A percentile compares a stretch with the other conserved stretches of the same genome.
These are phyloP conservation scores for Margaritifera margaritifera DNA, from an alignment of 2,888 invertebrate species.

Conservation along the genomic window DNA sequence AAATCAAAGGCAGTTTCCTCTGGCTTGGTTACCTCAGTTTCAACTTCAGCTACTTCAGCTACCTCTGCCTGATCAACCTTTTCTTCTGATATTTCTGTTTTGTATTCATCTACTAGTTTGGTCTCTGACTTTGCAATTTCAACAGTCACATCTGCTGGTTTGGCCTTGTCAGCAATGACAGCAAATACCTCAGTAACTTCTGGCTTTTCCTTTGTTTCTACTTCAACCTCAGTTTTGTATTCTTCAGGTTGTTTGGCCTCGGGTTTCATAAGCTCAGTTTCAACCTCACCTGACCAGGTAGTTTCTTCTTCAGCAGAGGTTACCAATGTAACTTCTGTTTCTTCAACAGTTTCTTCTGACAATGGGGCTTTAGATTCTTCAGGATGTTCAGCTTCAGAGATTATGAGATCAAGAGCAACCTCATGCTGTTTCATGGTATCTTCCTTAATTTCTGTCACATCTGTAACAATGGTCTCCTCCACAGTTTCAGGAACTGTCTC, in stretches of 20 bases:
- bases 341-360: constrained; percentile 2
- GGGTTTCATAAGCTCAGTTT: constrained; percentile 17
- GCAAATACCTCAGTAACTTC: constrained; percentile 16
- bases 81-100: constrained; percentile 20
- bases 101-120: constrained; percentile 16
- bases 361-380: constrained; percentile 6
- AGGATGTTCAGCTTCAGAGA: constrained; percentile 1
- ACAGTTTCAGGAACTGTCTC: constrained; percentile 23
- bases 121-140: constrained; percentile 20
- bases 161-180: constrained; percentile 18
- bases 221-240: constrained; percentile 15
- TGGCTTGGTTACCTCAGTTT: constrained; percentile 11
- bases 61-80: constrained; percentile 23
- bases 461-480: constrained; percentile 18
- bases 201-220: background rate
- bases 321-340: constrained; percentile 19
- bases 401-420: constrained; percentile 4
- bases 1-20: constrained; percentile 1
- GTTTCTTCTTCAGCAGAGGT: constrained; percentile 10
- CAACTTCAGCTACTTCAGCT: constrained; percentile 24
- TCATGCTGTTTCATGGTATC: constrained; percentile 10
- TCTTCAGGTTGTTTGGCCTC: constrained; percentile 18
- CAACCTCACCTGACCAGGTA: constrained; percentile 12
- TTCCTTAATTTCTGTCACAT: constrained; percentile 22
- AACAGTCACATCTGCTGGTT: constrained; percentile 16